Evolutionary conservation across 2,113 vertebrate genomes (phyloP), one percentile per base, ranked within the genome.

Genomic region (Oceanites oceanicus): DNA sequence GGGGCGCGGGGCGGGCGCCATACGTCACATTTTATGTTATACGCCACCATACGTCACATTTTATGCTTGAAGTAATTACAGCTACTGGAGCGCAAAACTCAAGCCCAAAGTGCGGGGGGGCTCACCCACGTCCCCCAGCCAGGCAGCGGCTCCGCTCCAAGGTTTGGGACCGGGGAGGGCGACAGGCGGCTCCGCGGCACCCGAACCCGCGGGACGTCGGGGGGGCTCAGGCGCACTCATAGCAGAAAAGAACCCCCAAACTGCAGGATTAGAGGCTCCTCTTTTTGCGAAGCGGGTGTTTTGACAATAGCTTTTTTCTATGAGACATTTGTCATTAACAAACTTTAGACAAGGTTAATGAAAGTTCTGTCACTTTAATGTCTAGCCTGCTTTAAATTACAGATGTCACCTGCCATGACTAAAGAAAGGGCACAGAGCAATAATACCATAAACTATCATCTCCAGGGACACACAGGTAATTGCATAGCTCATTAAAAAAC

Each of bases 401-500:
- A 98, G 98, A 98, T 98, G 98, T 98, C 98, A 98, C 96, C 97
- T 77, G 98, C 98, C 98, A 98, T 94, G 98, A 98, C 98, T 98
- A 97, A 98, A 98, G 98, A 98, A 98, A 98, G 98, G 97, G 95
- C 98, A 98, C 97, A 61, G 97, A 93, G 97, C 97, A 97, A 96
- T 97, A 98, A 98, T 97, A 97, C 98, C 98, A 98, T 98, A 99
- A 99, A 99, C 98, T 96, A 97, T 94, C 97, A 91, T 98, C 98
- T 98, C 98, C 95, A 96, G 98, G 98, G 99, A 99, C 98, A 98
- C 96, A 98, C 98, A 98, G 97, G 98, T 99, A 99, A 99, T 99
- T 99, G 98, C 98, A 98, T 91, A 98, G 98, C 98, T 99, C 98
- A 99, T 99, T 99, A 99, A 99, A 99, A 98, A 97, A 97, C 98